Percentiles rank a stretch among this genome's conserved stretches.
Evolutionary conservation across 2,113 vertebrate genomes (phyloP).

Genomic region (Pseudopodoces humilis): DNA sequence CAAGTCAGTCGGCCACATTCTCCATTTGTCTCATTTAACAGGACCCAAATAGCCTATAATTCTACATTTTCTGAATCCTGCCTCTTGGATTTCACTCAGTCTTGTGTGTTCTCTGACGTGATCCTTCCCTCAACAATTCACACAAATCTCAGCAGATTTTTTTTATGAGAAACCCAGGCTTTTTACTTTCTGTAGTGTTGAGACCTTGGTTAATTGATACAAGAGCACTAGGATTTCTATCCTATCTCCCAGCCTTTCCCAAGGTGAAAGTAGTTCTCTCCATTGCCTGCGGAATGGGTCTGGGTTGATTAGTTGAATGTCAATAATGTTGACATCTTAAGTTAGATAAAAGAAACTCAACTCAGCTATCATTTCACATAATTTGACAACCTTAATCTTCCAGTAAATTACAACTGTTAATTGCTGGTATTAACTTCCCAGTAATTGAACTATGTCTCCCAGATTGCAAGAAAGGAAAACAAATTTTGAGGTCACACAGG

Average conservation of each 20-base stretch:
- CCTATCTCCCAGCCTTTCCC: not conserved
- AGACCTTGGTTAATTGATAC: constrained; percentile 21
- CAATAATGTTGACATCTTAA: constrained; percentile 1
- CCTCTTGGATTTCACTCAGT: constrained; percentile 13
- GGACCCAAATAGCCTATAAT: not conserved
- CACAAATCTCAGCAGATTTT: not conserved
- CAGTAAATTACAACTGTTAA: constrained; percentile 18
- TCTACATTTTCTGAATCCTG: not conserved
- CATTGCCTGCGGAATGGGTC: not conserved
- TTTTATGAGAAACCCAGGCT: not conserved
- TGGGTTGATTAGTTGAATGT: not conserved
- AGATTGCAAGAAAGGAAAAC: not conserved
- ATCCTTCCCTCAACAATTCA: constrained; percentile 6
- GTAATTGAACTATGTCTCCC: not conserved
- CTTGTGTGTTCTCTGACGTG: not conserved
- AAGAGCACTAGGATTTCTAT: not conserved
- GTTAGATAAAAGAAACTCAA: constrained; percentile 30
- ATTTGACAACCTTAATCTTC: constrained; percentile 39
- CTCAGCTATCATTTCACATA: constrained; percentile 1
- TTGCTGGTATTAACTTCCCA: not conserved
- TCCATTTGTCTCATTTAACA: not conserved
- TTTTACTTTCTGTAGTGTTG: not conserved
- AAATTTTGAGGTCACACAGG: not conserved
- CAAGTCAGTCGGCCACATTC: not conserved
- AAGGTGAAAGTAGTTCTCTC: not conserved